Evolutionary conservation across 2,888 invertebrate species (phyloP), one percentile per base, ranked within the genome.

Genomic region (Eupsilia transversa): DNA sequence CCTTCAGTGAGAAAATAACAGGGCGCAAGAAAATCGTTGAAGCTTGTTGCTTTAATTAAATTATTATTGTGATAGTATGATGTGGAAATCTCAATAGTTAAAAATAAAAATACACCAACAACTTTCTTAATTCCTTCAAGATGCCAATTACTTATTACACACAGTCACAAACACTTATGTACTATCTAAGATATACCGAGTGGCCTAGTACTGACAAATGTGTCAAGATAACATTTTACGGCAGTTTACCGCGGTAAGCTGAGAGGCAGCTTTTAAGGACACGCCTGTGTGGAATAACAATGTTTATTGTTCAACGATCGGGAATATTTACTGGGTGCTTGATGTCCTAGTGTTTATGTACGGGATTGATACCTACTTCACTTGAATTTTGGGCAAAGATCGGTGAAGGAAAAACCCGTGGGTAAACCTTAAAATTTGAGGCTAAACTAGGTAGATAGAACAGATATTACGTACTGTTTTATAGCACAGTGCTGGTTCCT

Each of bases 191-290:
- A 9, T 27, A 46, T 49, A 57, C 43, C 27, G 46, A 43, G 14
- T 20, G 9, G 30, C 5, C 23, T 60, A 35, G 23, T 56, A 20
- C 61, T 80, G 60, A 69, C 43, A 72, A 83, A 73, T 74, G 65
- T 76, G 68, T 38, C 69, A 56, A 76, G 65, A 76, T 82, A 85
- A 77, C 73, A 79, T 85, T 82, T 79, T 75, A 86, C 74, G 77
- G 72, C 41, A 72, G 49, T 85, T 83, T 74, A 46, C 61, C 69
- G 63, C 59, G 61, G 85, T 74, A 85, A 85, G 30, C 49, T 33
- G 85, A 86, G 87, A 79, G 54, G 74, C 72, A 60, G 82, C 87
- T 86, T 77, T 86, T 85, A 82, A 60, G 64, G 61, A 65, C 43
- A 35, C 52, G 59, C 61, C 61, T 66, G 79, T 35, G 38, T 23